phyloP scores from a whole-genome alignment of 2,888 invertebrate species.

The Aethes cnicana region DNA sequence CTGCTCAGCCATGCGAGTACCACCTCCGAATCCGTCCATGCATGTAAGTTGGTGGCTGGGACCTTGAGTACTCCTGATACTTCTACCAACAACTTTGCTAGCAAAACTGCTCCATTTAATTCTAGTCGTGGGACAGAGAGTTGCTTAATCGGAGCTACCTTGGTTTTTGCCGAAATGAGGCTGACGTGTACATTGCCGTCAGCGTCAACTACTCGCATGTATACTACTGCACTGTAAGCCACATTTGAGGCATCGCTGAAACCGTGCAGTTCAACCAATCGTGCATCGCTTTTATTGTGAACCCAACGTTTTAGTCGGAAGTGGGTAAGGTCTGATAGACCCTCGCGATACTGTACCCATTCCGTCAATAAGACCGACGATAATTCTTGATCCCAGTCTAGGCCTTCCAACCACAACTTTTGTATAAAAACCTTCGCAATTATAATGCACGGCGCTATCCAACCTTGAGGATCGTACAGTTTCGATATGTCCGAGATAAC shows the following conservation, averaged over 20 bases:
- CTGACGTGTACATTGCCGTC: neutral
- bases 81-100: neutral
- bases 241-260: neutral
- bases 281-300: neutral
- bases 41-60: neutral
- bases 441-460: constrained; percentile 28
- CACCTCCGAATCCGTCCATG: constrained; percentile 6
- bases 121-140: neutral
- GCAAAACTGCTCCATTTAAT: neutral
- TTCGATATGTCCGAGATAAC: constrained; percentile 19
- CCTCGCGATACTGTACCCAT: neutral
- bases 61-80: neutral
- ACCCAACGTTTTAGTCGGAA: neutral
- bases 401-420: constrained; percentile 7
- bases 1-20: constrained; percentile 7
- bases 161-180: constrained; percentile 1
- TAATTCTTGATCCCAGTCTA: constrained; percentile 10
- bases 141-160: constrained; percentile 8
- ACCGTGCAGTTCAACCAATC: neutral
- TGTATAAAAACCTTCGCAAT: constrained; percentile 28
- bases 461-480: constrained; percentile 31
- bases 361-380: neutral
- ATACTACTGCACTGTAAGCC: neutral
- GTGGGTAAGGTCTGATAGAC: neutral
- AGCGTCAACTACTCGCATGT: neutral